phyloP scores from a whole-genome alignment of 2,113 vertebrate genomes.

The Notarius lentiginosus region DNA sequence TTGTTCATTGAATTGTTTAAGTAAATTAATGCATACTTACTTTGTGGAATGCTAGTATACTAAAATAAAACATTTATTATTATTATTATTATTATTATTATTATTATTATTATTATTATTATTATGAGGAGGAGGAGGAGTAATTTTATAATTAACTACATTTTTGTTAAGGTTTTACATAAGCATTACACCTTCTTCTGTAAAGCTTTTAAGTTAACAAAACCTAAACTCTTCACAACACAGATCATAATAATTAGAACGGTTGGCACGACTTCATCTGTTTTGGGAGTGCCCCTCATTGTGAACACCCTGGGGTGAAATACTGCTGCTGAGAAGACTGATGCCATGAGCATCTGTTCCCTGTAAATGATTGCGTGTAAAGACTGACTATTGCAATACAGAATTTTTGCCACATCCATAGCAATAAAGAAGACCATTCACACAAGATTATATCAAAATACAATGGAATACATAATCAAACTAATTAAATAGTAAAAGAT shows the following conservation, averaged over 20 bases:
- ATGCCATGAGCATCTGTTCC: conserved; percentile 17
- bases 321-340: conserved; percentile 26
- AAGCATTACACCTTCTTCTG: neutral
- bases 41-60: neutral
- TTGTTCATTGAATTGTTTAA: neutral
- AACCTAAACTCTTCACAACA: neutral
- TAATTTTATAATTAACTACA: neutral
- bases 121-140: neutral
- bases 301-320: conserved; percentile 2
- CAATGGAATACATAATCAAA: neutral
- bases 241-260: neutral
- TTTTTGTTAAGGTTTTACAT: neutral
- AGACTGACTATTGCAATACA: neutral
- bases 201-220: neutral
- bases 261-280: neutral
- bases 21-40: neutral
- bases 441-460: neutral
- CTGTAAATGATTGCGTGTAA: conserved; percentile 3
- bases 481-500: neutral
- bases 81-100: neutral
- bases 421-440: neutral
- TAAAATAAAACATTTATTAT: neutral
- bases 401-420: neutral
- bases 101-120: neutral
- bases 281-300: conserved; percentile 5